Conservation (phyloP, 2,888 invertebrate species). For the Pteria penguin region DNA sequence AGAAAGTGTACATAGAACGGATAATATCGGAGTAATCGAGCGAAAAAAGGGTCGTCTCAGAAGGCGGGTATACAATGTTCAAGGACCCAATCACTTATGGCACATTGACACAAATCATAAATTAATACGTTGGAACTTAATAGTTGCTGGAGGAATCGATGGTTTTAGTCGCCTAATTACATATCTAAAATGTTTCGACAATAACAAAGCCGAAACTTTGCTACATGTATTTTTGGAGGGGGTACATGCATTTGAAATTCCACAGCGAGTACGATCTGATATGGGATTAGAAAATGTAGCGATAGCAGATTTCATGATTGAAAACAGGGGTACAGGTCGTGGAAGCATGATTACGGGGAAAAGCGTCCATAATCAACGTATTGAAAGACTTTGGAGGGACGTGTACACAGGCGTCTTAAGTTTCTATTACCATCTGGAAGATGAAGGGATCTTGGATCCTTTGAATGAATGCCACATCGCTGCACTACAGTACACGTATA, state of each 20-base stretch:
- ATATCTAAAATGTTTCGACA: not conserved
- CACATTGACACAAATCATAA: too few species aligned
- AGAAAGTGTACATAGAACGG: not conserved
- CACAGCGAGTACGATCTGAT: not conserved
- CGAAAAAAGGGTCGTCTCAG: slow-evolving; percentile 1
- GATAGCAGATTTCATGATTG: not conserved
- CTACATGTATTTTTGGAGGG: not conserved
- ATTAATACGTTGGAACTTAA: too few species aligned
- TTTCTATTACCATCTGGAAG: not conserved
- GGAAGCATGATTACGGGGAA: too few species aligned
- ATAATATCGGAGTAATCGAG: not conserved
- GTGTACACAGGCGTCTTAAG: too few species aligned
- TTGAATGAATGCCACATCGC: too few species aligned
- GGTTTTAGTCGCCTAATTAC: too few species aligned
- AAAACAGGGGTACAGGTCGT: too few species aligned
- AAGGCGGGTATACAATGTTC: not conserved
- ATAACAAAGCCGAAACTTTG: slow-evolving; percentile 8
- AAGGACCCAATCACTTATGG: too few species aligned
- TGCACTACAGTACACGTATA: too few species aligned
- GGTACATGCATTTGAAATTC: not conserved
- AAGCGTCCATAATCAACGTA: too few species aligned
- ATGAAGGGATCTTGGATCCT: too few species aligned
- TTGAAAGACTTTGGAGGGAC: not conserved
- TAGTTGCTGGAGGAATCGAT: too few species aligned
- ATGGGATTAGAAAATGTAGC: slow-evolving; percentile 3